phyloP scores from a whole-genome alignment of 1,140 invertebrate species.

The Drosophila prosaltans region DNA sequence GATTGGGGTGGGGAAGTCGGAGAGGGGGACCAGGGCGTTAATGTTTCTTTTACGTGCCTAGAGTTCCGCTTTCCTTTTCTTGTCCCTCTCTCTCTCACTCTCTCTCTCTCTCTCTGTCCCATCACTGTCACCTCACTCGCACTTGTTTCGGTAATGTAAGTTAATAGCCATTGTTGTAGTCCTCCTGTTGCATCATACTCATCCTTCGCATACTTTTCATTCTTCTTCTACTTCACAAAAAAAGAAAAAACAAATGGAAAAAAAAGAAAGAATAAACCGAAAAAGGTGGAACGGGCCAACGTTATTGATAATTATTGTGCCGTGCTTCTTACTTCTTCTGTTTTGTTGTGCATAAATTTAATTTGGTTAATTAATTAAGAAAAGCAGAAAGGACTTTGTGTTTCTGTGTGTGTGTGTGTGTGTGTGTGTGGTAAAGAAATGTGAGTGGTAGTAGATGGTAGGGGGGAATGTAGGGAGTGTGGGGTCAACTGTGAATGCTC shows the following conservation, averaged over 20 bases:
- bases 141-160: slow-evolving; percentile 75
- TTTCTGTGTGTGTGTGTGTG: neutral
- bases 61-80: neutral
- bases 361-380: slow-evolving; percentile 80
- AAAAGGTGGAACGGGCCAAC: slow-evolving; percentile 60
- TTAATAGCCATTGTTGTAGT: slow-evolving; percentile 72
- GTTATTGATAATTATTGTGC: slow-evolving; percentile 80
- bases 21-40: slow-evolving; percentile 48
- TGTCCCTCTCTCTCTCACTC: too few relatives aligned
- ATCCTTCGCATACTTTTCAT: neutral
- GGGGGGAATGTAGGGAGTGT: neutral
- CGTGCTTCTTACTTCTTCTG: slow-evolving; percentile 43
- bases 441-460: neutral
- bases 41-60: slow-evolving; percentile 77
- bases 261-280: slow-evolving; percentile 12
- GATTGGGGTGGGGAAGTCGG: neutral
- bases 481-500: neutral
- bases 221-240: slow-evolving; percentile 1
- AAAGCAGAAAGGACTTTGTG: slow-evolving; percentile 44
- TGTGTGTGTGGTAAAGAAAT: neutral
- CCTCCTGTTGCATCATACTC: slow-evolving; percentile 15
- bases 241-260: slow-evolving; percentile 2
- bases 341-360: slow-evolving; percentile 73
- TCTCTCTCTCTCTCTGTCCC: too few relatives aligned
- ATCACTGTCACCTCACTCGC: slow-evolving; percentile 26